Evolutionary conservation across 2,797 vertebrate genomes (phyloP).

Genomic region (Hydrocynus forskahlii): DNA sequence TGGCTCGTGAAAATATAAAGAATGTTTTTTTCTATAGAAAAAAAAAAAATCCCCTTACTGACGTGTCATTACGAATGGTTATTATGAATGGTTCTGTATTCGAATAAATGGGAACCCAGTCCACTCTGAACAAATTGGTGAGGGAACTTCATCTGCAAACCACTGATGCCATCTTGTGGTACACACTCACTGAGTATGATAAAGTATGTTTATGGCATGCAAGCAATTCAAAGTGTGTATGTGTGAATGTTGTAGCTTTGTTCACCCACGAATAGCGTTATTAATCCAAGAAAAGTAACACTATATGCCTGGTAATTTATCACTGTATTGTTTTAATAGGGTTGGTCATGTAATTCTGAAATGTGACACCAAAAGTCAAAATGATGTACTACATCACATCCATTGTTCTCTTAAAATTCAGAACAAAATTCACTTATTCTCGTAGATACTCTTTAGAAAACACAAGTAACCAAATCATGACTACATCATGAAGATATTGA

Average conservation of each 20-base stretch:
- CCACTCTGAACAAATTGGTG: not conserved
- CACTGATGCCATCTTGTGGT: slow-evolving; percentile 64
- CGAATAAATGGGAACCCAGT: not conserved
- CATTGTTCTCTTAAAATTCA: not conserved
- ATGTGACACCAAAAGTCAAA: not conserved
- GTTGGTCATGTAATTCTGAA: not conserved
- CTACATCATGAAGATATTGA: not conserved
- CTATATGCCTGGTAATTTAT: too few relatives aligned
- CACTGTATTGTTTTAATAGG: not conserved
- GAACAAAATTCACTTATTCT: not conserved
- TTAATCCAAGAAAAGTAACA: too few relatives aligned
- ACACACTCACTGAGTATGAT: not conserved
- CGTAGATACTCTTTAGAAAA: not conserved
- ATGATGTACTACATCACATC: too few relatives aligned
- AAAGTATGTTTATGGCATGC: not conserved
- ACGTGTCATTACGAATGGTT: not conserved
- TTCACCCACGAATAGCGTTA: too few relatives aligned
- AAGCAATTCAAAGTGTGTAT: not conserved
- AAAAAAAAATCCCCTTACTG: not conserved
- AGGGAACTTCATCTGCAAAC: slow-evolving; percentile 19
- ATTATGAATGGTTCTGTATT: not conserved
- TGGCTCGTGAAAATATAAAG: not conserved
- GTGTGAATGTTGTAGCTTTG: too few relatives aligned
- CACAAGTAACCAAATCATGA: not conserved
- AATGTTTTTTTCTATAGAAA: not conserved